phyloP scores from a whole-genome alignment of 2,888 invertebrate species.

The Sphaerolaimus hirsutus region DNA sequence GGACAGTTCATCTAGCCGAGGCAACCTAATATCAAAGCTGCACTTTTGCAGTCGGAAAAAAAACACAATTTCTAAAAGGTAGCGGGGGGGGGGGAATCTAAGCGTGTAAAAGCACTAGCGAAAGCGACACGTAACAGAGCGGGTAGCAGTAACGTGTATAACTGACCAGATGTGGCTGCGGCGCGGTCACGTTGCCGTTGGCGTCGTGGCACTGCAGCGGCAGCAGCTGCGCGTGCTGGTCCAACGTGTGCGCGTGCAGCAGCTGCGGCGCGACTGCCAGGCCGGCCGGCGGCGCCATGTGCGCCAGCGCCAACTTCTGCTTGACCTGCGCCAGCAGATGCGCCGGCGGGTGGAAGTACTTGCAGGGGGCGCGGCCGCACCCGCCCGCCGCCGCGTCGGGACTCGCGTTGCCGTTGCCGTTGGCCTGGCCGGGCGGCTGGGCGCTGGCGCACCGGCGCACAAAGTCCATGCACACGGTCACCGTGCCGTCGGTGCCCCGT shows the following conservation, averaged over 20 bases:
- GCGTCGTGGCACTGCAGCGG: background rate
- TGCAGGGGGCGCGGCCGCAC: slow-evolving; percentile 97
- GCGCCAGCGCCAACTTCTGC: slow-evolving; percentile 26
- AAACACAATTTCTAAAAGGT: too few relatives aligned
- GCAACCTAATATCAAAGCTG: too few relatives aligned
- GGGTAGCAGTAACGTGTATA: too few relatives aligned
- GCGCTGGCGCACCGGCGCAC: too few relatives aligned
- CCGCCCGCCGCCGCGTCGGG: slow-evolving; percentile 39
- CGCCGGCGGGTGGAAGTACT: slow-evolving; percentile 98
- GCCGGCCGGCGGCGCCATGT: slow-evolving; percentile 1
- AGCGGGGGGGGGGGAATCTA: too few relatives aligned
- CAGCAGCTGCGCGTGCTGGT: slow-evolving; percentile 2
- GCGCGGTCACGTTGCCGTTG: slow-evolving; percentile 3
- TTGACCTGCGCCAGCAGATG: slow-evolving; percentile 64
- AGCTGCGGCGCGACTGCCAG: too few relatives aligned
- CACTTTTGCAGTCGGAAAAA: too few relatives aligned
- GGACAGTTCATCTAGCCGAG: too few relatives aligned
- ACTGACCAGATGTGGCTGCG: slow-evolving; percentile 2
- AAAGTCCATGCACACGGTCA: slow-evolving; percentile 99
- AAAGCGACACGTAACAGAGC: too few relatives aligned
- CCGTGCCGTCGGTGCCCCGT: slow-evolving; percentile 81
- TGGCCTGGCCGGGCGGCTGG: slow-evolving; percentile 20
- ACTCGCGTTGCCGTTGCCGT: background rate
- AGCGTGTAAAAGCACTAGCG: too few relatives aligned
- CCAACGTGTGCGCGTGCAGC: too few relatives aligned